Evolutionary conservation across 1,140 invertebrate species (phyloP), one percentile per base, ranked within the genome.

Genomic region (Chrysopa pallens): DNA sequence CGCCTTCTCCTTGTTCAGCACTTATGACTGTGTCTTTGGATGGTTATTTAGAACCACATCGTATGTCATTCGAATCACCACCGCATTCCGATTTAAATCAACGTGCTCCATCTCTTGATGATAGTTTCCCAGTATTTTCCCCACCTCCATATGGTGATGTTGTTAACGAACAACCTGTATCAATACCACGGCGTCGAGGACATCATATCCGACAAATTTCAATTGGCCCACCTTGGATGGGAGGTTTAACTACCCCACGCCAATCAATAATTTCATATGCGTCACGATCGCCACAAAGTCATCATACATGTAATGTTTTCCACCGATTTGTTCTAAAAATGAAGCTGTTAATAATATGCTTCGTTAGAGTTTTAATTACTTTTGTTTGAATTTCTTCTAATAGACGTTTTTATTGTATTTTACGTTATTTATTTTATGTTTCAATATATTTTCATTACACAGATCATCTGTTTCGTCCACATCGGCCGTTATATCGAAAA

Each of bases 71-170:
- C 55, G 75, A 78, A 42, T 81, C 82, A 3, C 81, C 80, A 1
- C 78, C 81, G 0, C 72, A 70, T 45, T 81, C 78, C 33, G 78
- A 80, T 49, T 55, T 80, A 4, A 70, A 76, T 45, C 70, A 72
- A 3, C 67, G 76, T 11, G 72, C 69, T 29, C 71, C 70, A 37
- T 80, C 72, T 37, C 76, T 75, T 1, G 77, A 84, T 50, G 84
- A 87, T 44, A 82, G 78, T 39, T 87, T 83, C 48, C 82, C 83
- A 1, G 79, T 85, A 9, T 87, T 87, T 61, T 86, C 83, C 0
- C 83, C 84, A 4, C 80, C 81, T 4, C 80, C 80, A 0, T 76
- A 75, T 45, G 66, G 69, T 59, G 56, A 64, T 55, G 45, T 65
- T 55, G 43, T 62, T 56, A 27, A 64, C 9, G 54, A 59, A 31